Evolutionary conservation across 2,888 invertebrate species (phyloP).

Genomic region (Caenorhabditis angaria): DNA sequence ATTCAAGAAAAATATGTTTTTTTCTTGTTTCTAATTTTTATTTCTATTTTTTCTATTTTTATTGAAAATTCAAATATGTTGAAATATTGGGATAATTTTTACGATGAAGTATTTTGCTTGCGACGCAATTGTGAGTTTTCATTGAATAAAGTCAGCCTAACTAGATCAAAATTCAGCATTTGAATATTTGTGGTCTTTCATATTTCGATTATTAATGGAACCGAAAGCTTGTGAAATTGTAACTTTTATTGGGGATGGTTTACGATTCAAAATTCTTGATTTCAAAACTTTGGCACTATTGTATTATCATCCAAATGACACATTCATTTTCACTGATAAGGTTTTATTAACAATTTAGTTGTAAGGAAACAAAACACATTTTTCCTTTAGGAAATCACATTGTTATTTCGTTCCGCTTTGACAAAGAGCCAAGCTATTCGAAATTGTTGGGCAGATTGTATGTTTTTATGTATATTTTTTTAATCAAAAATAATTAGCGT

Average conservation of each 20-base stretch:
- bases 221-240: slow-evolving; percentile 32
- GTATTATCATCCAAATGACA: slow-evolving; percentile 37
- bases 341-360: not conserved
- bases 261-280: slow-evolving; percentile 27
- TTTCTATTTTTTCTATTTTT: not conserved
- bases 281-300: slow-evolving; percentile 23
- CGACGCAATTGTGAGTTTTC: slow-evolving; percentile 31
- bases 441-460: slow-evolving; percentile 37
- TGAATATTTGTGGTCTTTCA: slow-evolving; percentile 38
- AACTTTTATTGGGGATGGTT: slow-evolving; percentile 36
- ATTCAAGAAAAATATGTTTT: too few species aligned
- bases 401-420: slow-evolving; percentile 29
- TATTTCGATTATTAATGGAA: slow-evolving; percentile 35
- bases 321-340: slow-evolving; percentile 23
- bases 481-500: not conserved
- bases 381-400: slow-evolving; percentile 20
- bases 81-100: slow-evolving; percentile 22
- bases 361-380: not conserved
- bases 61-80: not conserved
- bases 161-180: slow-evolving; percentile 25
- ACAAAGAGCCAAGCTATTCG: slow-evolving; percentile 28
- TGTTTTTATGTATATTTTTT: not conserved
- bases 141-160: not conserved
- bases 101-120: slow-evolving; percentile 21
- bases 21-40: not conserved